Evolutionary conservation across 2,113 vertebrate species (phyloP), one percentile per base, ranked within the genome.

Genomic region (Macroglossus sobrinus): DNA sequence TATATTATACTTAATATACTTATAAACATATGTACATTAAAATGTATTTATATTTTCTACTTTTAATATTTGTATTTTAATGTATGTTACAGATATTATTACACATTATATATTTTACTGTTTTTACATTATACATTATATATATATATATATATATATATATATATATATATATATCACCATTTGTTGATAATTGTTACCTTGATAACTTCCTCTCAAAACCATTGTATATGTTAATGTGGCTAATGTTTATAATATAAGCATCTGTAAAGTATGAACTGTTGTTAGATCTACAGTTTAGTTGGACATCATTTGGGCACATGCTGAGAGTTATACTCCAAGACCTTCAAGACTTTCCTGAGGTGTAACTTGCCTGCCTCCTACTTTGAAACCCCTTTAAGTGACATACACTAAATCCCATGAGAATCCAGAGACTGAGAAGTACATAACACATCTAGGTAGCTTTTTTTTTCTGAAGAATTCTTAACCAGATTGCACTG

Each of bases 401-500:
- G 10, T 61, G 26, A 4, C 18, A 26, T 14, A 33, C 19, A 7
- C 64, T 47, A 69, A 21, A 69, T 30, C 14, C 19, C 16, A 45
- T 7, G n/a, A n/a, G 21, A 69, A 85, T 30, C n/a, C 45, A 81
- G 38, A 91, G 18, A 12, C 0, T 30, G 26, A 53, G 59, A 89
- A 61, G 8, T 7, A 2, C 5, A 40, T 2, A 4, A 28, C 57
- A 3, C 8, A 55, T 53, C 15, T 79, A 4, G 1, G 3, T 4
- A 9, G 15, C 2, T 74, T 19, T 12, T 19, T 12, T 69, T 38
- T 61, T 50, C 74, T 40, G 35, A 14, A 15, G 8, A 35, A 9
- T 28, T 75, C 45, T 71, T 59, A 59, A 22, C 55, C 43, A 30
- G 8, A 11, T 4, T 26, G 24, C 2, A 11, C 2, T 22, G 12